Percentiles rank a stretch among this genome's conserved stretches.
Conservation (phyloP, 1,140 invertebrate genomes). For the Drosophila orosa region DNA sequence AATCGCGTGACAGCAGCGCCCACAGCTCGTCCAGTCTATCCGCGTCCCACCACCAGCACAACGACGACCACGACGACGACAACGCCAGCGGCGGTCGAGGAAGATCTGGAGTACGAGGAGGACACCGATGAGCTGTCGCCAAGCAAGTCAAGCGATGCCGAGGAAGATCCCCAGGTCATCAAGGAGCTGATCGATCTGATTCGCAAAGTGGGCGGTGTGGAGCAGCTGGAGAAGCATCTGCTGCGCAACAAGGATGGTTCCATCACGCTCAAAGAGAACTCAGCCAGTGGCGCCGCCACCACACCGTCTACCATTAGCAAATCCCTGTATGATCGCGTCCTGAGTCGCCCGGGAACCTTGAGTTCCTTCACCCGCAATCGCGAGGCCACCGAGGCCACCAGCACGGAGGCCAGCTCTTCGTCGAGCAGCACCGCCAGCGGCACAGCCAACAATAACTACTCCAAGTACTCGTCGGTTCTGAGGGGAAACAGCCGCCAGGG, state of each 20-base stretch:
- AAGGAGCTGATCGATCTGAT: constrained; percentile 93
- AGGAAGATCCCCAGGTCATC: constrained; percentile 93
- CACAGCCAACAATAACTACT: constrained; percentile 40
- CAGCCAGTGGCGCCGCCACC: constrained; percentile 50
- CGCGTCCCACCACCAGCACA: constrained; percentile 85
- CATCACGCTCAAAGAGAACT: constrained; percentile 65
- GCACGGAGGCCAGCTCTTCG: constrained; percentile 18
- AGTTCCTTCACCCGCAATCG: constrained; percentile 69
- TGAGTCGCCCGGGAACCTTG: constrained; percentile 85
- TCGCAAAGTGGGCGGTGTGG: constrained; percentile 93
- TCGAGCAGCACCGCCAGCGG: not conserved
- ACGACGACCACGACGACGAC: constrained; percentile 72
- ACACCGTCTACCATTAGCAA: constrained; percentile 87
- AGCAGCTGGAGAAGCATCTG: constrained; percentile 92
- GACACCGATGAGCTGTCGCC: constrained; percentile 86
- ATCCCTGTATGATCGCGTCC: constrained; percentile 89
- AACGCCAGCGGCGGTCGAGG: constrained; percentile 76
- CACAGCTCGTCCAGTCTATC: constrained; percentile 54
- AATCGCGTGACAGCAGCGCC: constrained; percentile 71
- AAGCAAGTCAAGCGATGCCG: constrained; percentile 83
- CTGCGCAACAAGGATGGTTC: constrained; percentile 85
- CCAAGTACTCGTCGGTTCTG: constrained; percentile 83
- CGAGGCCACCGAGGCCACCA: constrained; percentile 13
- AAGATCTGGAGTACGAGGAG: constrained; percentile 89
- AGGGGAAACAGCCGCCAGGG: constrained; percentile 87